Percentiles rank a stretch among this genome's conserved stretches.
Conservation (phyloP, 2,888 invertebrate genomes). For the Chloroclystis v-ata region DNA sequence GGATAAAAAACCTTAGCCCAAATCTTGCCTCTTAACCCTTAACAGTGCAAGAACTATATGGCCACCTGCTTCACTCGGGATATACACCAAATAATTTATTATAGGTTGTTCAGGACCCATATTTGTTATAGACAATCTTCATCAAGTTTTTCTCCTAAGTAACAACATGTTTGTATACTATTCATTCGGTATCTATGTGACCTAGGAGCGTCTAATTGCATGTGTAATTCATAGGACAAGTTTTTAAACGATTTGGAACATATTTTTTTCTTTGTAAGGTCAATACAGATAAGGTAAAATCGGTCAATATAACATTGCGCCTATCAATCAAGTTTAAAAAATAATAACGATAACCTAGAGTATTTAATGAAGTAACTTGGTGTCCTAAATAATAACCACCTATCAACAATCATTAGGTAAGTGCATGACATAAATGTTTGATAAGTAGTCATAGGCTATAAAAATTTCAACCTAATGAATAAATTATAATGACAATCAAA, state of each 20-base stretch:
- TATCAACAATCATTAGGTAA: background rate
- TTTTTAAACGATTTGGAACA: slow-evolving; percentile 21
- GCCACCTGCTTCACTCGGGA: no score
- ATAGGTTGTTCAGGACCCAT: no score
- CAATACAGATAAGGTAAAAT: slow-evolving; percentile 29
- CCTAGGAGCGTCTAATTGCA: slow-evolving; percentile 43
- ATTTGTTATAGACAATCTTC: background rate
- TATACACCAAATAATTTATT: no score
- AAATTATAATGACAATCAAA: no score
- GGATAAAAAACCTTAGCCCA: no score
- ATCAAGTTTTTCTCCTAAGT: background rate
- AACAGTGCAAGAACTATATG: no score
- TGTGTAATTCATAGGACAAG: slow-evolving; percentile 48
- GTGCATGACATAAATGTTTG: no score
- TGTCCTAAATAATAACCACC: background rate
- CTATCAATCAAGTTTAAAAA: background rate
- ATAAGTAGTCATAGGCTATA: no score
- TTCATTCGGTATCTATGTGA: slow-evolving; percentile 16
- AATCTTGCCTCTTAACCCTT: no score
- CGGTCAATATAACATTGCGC: slow-evolving; percentile 24
- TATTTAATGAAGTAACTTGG: background rate
- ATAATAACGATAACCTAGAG: background rate
- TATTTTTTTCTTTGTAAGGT: slow-evolving; percentile 26
- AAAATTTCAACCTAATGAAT: no score
- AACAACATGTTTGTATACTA: background rate